Conservation (phyloP, 2,888 invertebrate species). For the Leucania comma region DNA sequence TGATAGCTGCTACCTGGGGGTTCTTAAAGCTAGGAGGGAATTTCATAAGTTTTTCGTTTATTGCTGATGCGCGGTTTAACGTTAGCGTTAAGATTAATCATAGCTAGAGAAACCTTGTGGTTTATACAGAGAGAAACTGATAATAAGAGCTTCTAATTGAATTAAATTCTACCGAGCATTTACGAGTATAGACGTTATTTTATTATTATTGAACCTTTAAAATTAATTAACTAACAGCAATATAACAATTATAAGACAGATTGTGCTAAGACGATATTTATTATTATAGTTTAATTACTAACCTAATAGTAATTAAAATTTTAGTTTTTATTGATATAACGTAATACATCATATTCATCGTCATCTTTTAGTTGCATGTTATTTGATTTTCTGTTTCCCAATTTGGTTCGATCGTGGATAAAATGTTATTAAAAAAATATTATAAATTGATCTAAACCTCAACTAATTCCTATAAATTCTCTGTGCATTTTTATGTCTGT, state of each 20-base stretch:
- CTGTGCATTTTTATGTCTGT: too few species aligned
- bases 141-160: slow-evolving; percentile 7
- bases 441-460: too few species aligned
- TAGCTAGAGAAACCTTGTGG: not conserved
- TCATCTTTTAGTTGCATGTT: not conserved
- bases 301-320: slow-evolving; percentile 16
- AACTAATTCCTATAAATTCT: too few species aligned
- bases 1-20: too few species aligned
- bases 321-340: slow-evolving; percentile 24
- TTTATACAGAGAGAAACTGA: not conserved
- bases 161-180: slow-evolving; percentile 19
- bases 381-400: slow-evolving; percentile 13
- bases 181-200: slow-evolving; percentile 7
- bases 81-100: not conserved
- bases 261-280: slow-evolving; percentile 27
- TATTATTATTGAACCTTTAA: slow-evolving; percentile 44
- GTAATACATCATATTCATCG: slow-evolving; percentile 10
- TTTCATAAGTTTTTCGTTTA: not conserved
- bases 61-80: not conserved
- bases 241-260: slow-evolving; percentile 30
- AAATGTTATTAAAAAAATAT: too few species aligned
- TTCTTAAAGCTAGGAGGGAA: too few species aligned
- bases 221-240: slow-evolving; percentile 25
- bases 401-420: too few species aligned
- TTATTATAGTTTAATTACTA: slow-evolving; percentile 1